Conservation (phyloP, 2,113 vertebrate genomes). For the Hippocampus mohnikei region DNA sequence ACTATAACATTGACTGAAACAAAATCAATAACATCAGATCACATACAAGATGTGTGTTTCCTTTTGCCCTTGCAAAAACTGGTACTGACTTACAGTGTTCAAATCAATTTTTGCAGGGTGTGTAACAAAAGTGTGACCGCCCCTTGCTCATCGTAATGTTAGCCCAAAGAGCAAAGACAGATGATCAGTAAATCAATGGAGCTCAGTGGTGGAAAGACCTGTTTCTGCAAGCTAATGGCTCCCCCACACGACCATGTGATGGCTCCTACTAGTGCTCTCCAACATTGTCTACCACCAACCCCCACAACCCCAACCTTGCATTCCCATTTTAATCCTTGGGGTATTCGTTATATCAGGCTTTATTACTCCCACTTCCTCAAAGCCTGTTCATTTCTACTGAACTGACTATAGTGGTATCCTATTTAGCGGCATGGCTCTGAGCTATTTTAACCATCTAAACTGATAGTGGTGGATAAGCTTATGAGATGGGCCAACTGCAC, state of each 20-base stretch:
- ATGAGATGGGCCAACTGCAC: background rate
- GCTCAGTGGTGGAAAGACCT: constrained; percentile 41
- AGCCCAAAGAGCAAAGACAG: constrained; percentile 26
- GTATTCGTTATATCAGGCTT: constrained; percentile 17
- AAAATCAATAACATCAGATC: background rate
- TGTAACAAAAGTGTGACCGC: constrained; percentile 8
- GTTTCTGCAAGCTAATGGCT: constrained; percentile 60
- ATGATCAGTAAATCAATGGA: constrained; percentile 44
- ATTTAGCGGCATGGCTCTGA: background rate
- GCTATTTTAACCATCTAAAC: constrained; percentile 4
- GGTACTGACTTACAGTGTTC: background rate
- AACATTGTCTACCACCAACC: constrained; percentile 17
- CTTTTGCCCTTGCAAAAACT: background rate
- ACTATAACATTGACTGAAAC: background rate
- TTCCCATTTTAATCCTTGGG: background rate
- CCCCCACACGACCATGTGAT: constrained; percentile 38
- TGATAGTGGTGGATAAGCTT: constrained; percentile 3
- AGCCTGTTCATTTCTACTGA: constrained; percentile 21
- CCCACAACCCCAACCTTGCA: constrained; percentile 11
- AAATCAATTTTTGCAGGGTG: constrained; percentile 5
- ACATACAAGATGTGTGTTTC: too few relatives aligned
- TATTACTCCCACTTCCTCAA: constrained; percentile 21
- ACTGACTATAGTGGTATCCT: constrained; percentile 13
- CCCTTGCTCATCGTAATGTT: constrained; percentile 7
- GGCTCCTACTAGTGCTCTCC: constrained; percentile 45